phyloP scores from a whole-genome alignment of 1,140 invertebrate species.

The Diachasmimorpha longicaudata region DNA sequence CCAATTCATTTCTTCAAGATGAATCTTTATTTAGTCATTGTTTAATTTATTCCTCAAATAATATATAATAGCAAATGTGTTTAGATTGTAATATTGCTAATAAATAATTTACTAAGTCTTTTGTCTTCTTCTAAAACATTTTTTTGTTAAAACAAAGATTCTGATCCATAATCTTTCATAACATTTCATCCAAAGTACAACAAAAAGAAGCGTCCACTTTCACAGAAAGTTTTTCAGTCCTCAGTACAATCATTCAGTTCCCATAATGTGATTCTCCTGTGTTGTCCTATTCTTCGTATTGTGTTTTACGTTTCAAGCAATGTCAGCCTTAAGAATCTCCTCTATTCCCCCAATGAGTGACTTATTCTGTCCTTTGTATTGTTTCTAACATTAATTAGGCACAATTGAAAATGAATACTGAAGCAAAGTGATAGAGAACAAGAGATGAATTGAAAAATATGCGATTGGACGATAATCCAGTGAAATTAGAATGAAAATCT shows the following conservation, averaged over 20 bases:
- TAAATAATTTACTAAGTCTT: slow-evolving; percentile 60
- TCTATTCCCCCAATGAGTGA: slow-evolving; percentile 36
- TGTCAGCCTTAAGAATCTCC: slow-evolving; percentile 51
- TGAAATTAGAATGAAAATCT: no score
- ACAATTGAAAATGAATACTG: background rate
- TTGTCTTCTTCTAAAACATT: slow-evolving; percentile 6
- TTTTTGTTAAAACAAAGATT: background rate
- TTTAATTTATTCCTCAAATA: slow-evolving; percentile 5
- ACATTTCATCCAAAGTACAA: background rate
- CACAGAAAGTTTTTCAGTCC: background rate
- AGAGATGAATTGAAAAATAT: no score
- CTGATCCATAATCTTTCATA: background rate
- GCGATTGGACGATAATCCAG: no score
- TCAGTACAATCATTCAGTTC: background rate
- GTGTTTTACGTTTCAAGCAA: slow-evolving; percentile 31
- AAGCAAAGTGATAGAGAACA: background rate
- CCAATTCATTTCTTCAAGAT: background rate
- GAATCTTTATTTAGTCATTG: background rate
- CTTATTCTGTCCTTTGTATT: background rate
- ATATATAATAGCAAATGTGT: slow-evolving; percentile 30
- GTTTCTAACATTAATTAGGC: background rate
- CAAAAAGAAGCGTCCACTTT: background rate
- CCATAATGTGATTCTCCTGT: background rate
- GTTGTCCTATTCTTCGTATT: background rate
- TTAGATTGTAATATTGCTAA: slow-evolving; percentile 46